Evolutionary conservation across 2,797 vertebrate genomes (phyloP), one percentile per base, ranked within the genome.

Genomic region (Graptemys geographica): DNA sequence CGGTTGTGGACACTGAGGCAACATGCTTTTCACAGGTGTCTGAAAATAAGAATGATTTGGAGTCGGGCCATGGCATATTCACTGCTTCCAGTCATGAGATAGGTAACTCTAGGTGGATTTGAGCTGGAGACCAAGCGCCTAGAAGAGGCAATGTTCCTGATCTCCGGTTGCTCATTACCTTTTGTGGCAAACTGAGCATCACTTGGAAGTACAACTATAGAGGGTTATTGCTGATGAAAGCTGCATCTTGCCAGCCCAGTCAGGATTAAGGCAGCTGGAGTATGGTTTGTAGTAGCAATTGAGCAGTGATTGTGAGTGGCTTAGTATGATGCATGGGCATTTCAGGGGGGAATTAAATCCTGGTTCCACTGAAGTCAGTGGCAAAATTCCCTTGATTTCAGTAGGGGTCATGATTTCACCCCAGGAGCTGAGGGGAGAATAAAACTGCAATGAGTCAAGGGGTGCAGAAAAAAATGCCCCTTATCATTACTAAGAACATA

Each of bases 21-120:
- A 87, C 8, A 4, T 49, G 41, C 12, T 76, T 76, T 47, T 47
- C 44, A 12, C 19, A 27, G 25, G 37, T 41, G 41, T 9, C 9
- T 33, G 80, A 90, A 95, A 96, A 94, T n/a, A 76, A 90, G 41
- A 87, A 80, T 56, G 28, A 31, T 80, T 56, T 37, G 47, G 47
- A 79, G 85, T 37, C 27, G 79, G 59, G 59, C 47, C 28, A 53
- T 47, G 44, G 72, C 41, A 76, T 27, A 28, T 15, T 76, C 72
- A 41, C 4, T 7, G 12, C 11, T 47, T 76, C 41, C 23, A 47
- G 41, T 25, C 15, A 9, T 41, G n/a, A n/a, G 19, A 23, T 37
- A 11, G 19, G 65, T 10, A 37, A 72, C 33, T 10, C 21, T 11
- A 19, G 51, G 37, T 37, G 47, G n/a, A 62, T 41, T n/a, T 52